These are phyloP conservation scores for Lathronympha strigana DNA, from an alignment of 2,888 invertebrate genomes.

Conservation along the genomic window DNA sequence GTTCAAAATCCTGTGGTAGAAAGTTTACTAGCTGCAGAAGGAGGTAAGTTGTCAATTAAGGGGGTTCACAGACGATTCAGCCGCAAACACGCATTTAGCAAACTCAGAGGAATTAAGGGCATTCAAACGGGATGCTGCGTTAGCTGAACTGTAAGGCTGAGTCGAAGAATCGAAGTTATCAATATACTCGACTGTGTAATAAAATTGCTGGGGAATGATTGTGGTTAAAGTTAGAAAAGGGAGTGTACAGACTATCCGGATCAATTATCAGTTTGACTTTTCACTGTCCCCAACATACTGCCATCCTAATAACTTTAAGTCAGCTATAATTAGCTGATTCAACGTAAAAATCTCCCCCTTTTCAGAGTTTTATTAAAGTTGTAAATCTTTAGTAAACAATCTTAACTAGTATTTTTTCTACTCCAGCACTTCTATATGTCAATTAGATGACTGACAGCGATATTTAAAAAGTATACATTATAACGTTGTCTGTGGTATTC, in stretches of 20 bases:
- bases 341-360: too few species aligned
- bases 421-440: too few species aligned
- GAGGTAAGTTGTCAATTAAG: constrained; percentile 45
- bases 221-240: not conserved
- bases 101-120: constrained; percentile 48
- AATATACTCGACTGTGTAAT: constrained; percentile 7
- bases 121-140: constrained; percentile 45
- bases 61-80: constrained; percentile 45
- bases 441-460: too few species aligned
- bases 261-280: not conserved
- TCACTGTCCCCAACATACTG: not conserved
- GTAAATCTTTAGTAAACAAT: too few species aligned
- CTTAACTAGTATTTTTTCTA: too few species aligned
- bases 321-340: not conserved
- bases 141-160: constrained; percentile 40
- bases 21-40: constrained; percentile 18
- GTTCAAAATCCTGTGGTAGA: not conserved
- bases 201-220: not conserved
- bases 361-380: too few species aligned
- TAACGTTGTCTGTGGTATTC: too few species aligned
- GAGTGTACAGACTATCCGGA: not conserved
- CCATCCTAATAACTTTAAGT: too few species aligned
- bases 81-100: constrained; percentile 49
- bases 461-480: too few species aligned
- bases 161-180: constrained; percentile 31